phyloP scores from a whole-genome alignment of 2,888 invertebrate species.

The Electrophaes corylata region DNA sequence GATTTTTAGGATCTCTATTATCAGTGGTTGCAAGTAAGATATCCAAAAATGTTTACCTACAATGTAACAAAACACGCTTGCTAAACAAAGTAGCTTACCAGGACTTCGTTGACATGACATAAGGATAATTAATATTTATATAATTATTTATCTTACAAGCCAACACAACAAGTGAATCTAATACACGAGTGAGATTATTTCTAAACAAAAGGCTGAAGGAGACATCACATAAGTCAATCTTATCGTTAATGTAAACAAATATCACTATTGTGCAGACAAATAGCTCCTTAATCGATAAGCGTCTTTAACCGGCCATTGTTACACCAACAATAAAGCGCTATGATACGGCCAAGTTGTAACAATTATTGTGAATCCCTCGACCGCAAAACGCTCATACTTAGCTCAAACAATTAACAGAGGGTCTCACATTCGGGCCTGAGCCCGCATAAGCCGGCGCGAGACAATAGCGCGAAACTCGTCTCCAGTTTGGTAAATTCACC shows the following conservation, averaged over 20 bases:
- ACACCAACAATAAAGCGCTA: constrained; percentile 63
- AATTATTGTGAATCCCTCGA: constrained; percentile 71
- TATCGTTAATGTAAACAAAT: constrained; percentile 25
- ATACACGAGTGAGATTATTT: constrained; percentile 22
- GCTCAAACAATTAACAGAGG: constrained; percentile 78
- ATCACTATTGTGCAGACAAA: constrained; percentile 46
- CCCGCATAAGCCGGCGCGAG: constrained; percentile 74
- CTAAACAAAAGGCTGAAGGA: constrained; percentile 20
- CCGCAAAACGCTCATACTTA: constrained; percentile 74
- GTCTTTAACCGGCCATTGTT: constrained; percentile 59
- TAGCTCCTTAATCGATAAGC: constrained; percentile 52
- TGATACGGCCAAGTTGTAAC: constrained; percentile 71
- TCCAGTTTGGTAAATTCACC: constrained; percentile 73
- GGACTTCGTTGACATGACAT: too few relatives aligned
- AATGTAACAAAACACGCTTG: constrained; percentile 2
- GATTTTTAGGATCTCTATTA: too few relatives aligned
- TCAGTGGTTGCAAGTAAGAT: too few relatives aligned
- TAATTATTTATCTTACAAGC: constrained; percentile 26
- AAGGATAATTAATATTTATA: not conserved
- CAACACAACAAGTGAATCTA: constrained; percentile 23
- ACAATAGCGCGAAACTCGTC: constrained; percentile 75
- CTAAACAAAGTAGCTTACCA: too few relatives aligned
- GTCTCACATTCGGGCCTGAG: constrained; percentile 70
- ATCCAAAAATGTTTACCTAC: too few relatives aligned
- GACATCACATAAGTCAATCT: constrained; percentile 26